phyloP scores from a whole-genome alignment of 2,888 invertebrate genomes.

The Lutraria lutraria region DNA sequence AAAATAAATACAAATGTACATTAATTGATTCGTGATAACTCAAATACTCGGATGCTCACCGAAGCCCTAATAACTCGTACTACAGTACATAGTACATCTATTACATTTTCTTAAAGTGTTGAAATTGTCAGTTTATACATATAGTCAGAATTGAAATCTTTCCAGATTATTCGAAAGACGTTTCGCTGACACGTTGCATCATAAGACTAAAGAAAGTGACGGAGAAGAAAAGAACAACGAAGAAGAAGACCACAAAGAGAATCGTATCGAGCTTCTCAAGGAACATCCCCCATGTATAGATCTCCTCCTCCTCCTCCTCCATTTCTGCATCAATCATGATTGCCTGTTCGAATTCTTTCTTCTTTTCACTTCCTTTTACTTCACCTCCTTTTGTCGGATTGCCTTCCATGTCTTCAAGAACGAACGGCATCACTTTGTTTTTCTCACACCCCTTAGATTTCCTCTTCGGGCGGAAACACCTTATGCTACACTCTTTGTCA shows the following conservation, averaged over 20 bases:
- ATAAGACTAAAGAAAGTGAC: conserved; percentile 58
- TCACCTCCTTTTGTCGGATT: not conserved
- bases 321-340: not conserved
- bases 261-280: conserved; percentile 57
- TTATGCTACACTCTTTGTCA: conserved; percentile 51
- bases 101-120: no score
- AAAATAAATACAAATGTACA: no score
- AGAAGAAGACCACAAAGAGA: conserved; percentile 56
- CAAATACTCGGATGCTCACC: no score
- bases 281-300: conserved; percentile 57
- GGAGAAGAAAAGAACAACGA: conserved; percentile 45
- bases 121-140: no score
- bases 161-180: not conserved
- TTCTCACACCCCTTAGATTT: conserved; percentile 4
- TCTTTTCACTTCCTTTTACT: not conserved
- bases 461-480: conserved; percentile 12
- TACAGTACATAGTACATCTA: no score
- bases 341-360: not conserved
- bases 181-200: conserved; percentile 49
- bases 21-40: no score
- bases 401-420: not conserved
- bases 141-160: no score
- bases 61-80: no score
- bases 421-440: not conserved
- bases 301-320: conserved; percentile 28